Percentiles rank a stretch among this genome's conserved stretches.
phyloP scores from a whole-genome alignment of 2,797 vertebrate genomes.

The Eulemur coronatus region DNA sequence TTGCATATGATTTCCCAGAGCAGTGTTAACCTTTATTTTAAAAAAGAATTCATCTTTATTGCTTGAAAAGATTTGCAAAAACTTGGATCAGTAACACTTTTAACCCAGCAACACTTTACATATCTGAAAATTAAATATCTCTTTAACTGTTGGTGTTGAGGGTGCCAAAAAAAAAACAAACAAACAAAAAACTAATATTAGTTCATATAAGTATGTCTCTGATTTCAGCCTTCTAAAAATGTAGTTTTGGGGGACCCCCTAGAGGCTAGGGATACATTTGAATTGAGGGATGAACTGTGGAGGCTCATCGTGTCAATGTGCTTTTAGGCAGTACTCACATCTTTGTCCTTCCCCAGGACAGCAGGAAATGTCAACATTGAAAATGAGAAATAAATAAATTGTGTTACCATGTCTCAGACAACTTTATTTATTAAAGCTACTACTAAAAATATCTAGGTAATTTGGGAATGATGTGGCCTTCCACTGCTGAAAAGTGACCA shows the following conservation, averaged over 20 bases:
- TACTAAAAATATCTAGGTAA: not conserved
- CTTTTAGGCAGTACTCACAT: not conserved
- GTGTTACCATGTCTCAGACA: not conserved
- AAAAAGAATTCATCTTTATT: not conserved
- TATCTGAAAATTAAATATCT: constrained; percentile 6
- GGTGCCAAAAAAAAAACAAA: not conserved
- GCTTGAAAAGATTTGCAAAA: not conserved
- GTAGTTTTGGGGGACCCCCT: not conserved
- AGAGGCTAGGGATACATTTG: not conserved
- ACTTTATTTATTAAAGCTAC: not conserved
- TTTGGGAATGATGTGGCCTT: not conserved
- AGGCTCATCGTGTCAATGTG: not conserved
- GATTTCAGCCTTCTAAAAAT: not conserved
- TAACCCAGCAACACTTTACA: not conserved
- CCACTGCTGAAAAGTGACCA: not conserved
- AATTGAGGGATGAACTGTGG: not conserved
- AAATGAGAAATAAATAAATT: not conserved
- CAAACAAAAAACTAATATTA: not conserved
- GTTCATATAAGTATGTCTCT: not conserved
- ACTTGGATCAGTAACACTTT: not conserved
- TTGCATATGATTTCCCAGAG: not conserved
- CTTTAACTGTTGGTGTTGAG: not conserved
- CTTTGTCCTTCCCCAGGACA: not conserved
- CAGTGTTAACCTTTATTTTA: constrained; percentile 7
- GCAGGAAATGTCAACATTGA: not conserved